Percentiles rank a stretch among this genome's conserved stretches.
Conservation (phyloP, 2,888 invertebrate species). For the Parapristionchus giblindavisi region DNA sequence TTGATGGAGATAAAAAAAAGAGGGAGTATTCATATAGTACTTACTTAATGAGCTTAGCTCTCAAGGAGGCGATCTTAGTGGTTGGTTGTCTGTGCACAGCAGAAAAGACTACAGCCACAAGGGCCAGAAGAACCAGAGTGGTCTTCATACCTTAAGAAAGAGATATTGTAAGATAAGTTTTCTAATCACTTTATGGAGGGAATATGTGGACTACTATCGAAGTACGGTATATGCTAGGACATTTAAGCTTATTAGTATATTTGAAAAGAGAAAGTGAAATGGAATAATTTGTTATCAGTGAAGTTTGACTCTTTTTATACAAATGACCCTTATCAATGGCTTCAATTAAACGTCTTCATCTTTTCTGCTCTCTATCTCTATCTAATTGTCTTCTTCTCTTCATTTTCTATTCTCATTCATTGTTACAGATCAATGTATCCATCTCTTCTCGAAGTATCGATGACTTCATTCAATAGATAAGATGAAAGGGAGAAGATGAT, state of each 20-base stretch:
- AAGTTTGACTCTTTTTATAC: slow-evolving; percentile 11
- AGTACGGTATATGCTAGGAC: too few relatives aligned
- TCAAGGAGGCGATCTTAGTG: slow-evolving; percentile 45
- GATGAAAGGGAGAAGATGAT: slow-evolving; percentile 18
- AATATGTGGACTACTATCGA: too few relatives aligned
- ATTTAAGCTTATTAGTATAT: too few relatives aligned
- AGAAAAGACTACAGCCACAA: slow-evolving; percentile 51
- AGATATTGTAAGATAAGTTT: not conserved
- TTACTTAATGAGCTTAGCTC: slow-evolving; percentile 48
- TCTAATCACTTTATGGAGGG: not conserved
- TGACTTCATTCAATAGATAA: slow-evolving; percentile 9
- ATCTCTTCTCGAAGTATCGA: slow-evolving; percentile 6
- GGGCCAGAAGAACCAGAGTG: slow-evolving; percentile 49
- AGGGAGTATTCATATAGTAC: too few relatives aligned
- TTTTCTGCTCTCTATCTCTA: not conserved
- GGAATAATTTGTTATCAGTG: not conserved
- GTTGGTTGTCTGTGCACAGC: slow-evolving; percentile 47
- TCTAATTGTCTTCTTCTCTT: not conserved
- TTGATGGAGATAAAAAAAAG: too few relatives aligned
- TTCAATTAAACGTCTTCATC: not conserved
- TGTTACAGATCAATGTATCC: not conserved
- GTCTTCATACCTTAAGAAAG: slow-evolving; percentile 28
- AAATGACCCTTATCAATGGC: not conserved
- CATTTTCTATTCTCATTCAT: not conserved
- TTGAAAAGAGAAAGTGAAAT: not conserved